A percentile compares a stretch with the other conserved stretches of the same genome.
Conservation (phyloP, 2,113 vertebrate species). For the Tetrax tetrax region DNA sequence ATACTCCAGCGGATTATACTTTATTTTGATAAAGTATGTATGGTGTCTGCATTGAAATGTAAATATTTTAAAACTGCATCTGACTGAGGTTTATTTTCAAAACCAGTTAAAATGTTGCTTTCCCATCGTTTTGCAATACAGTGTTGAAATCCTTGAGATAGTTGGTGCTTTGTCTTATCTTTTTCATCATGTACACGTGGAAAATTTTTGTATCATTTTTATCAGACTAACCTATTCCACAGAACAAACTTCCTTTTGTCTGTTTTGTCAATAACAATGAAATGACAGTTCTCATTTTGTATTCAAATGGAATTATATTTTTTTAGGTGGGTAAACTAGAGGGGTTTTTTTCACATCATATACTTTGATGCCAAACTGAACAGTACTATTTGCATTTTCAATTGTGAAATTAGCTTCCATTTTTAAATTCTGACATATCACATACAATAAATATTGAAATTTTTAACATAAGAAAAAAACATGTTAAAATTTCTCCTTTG, state of each 20-base stretch:
- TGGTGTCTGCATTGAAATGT: slow-evolving; percentile 47
- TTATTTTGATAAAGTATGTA: slow-evolving; percentile 73
- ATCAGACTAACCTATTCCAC: neutral
- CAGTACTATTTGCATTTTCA: slow-evolving; percentile 12
- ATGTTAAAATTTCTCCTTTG: neutral
- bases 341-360: slow-evolving; percentile 41
- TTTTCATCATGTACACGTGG: neutral
- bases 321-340: slow-evolving; percentile 59
- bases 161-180: slow-evolving; percentile 46
- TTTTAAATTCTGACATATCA: neutral
- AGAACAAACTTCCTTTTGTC: slow-evolving; percentile 40
- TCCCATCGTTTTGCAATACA: slow-evolving; percentile 22
- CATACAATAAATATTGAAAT: neutral
- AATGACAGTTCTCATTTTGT: slow-evolving; percentile 65
- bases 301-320: slow-evolving; percentile 70
- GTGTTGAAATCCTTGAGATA: neutral
- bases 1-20: slow-evolving; percentile 61
- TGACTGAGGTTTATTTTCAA: slow-evolving; percentile 21
- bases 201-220: slow-evolving; percentile 51
- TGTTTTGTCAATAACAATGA: slow-evolving; percentile 37
- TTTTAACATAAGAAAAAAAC: neutral
- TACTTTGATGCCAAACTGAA: slow-evolving; percentile 51
- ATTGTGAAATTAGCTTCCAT: neutral
- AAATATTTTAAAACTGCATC: slow-evolving; percentile 62
- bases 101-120: neutral